Conservation (phyloP, 2,113 vertebrate genomes). For the Tachysurus vachellii region DNA sequence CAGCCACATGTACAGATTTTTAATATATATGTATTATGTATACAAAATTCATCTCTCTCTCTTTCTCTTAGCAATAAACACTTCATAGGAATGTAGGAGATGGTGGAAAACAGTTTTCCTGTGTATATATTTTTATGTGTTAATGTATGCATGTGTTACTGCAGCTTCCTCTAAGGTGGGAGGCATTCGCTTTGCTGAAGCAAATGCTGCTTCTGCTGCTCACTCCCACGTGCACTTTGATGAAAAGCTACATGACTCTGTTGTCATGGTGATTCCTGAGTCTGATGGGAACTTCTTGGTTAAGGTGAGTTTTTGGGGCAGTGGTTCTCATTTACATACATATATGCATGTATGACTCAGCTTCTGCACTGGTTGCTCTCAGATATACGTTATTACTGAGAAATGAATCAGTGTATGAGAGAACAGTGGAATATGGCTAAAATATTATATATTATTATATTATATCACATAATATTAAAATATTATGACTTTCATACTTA, state of each 20-base stretch:
- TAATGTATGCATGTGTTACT: constrained; percentile 10
- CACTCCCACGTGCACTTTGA: constrained; percentile 77
- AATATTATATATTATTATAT: too few species aligned
- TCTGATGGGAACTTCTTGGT: constrained; percentile 75
- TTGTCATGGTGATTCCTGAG: constrained; percentile 76
- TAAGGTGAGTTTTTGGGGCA: constrained; percentile 66
- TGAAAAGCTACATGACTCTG: constrained; percentile 77
- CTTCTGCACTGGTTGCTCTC: neutral
- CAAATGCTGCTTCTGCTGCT: constrained; percentile 50
- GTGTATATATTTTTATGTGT: constrained; percentile 19
- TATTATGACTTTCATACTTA: neutral
- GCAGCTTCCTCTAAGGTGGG: constrained; percentile 68
- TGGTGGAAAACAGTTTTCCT: neutral
- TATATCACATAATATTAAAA: too few species aligned
- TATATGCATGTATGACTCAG: neutral
- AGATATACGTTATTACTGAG: neutral
- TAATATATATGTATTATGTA: neutral
- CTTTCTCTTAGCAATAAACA: neutral
- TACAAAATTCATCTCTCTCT: constrained; percentile 13
- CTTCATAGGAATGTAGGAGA: neutral
- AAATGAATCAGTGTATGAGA: neutral
- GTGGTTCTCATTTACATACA: neutral
- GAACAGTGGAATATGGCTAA: neutral
- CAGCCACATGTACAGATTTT: neutral
- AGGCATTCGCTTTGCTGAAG: constrained; percentile 72